Conservation (phyloP, 2,797 vertebrate species). For the Sebastes cheni region DNA sequence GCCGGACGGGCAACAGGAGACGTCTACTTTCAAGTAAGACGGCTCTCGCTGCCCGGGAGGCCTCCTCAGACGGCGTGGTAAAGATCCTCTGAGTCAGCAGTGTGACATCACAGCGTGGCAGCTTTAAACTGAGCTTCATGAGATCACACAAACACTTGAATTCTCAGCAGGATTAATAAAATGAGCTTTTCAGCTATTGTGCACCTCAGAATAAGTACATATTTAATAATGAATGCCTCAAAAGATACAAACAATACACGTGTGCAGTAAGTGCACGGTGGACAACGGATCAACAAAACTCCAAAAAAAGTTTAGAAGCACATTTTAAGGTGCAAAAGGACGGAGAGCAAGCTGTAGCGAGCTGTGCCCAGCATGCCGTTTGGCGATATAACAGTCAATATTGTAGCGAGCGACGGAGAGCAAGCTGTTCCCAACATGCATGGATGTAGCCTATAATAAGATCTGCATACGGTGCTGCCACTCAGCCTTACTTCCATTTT, state of each 20-base stretch:
- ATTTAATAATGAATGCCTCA: background rate
- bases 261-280: too few relatives aligned
- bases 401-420: too few relatives aligned
- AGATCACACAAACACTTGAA: conserved; percentile 2
- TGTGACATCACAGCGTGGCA: conserved; percentile 12
- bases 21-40: conserved; percentile 38
- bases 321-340: background rate
- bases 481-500: too few relatives aligned
- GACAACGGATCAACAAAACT: background rate
- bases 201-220: background rate
- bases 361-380: too few relatives aligned
- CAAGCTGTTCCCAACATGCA: too few relatives aligned
- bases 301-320: background rate
- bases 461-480: too few relatives aligned
- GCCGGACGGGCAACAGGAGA: conserved; percentile 27
- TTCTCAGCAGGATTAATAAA: background rate
- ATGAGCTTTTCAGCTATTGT: background rate
- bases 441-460: too few relatives aligned
- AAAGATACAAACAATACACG: background rate
- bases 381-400: too few relatives aligned
- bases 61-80: background rate
- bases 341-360: too few relatives aligned
- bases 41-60: conserved; percentile 35
- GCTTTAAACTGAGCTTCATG: background rate
- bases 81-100: conserved; percentile 19